Evolutionary conservation across 2,888 invertebrate genomes (phyloP).

Genomic region (Thecocarcelia acutangulata): DNA sequence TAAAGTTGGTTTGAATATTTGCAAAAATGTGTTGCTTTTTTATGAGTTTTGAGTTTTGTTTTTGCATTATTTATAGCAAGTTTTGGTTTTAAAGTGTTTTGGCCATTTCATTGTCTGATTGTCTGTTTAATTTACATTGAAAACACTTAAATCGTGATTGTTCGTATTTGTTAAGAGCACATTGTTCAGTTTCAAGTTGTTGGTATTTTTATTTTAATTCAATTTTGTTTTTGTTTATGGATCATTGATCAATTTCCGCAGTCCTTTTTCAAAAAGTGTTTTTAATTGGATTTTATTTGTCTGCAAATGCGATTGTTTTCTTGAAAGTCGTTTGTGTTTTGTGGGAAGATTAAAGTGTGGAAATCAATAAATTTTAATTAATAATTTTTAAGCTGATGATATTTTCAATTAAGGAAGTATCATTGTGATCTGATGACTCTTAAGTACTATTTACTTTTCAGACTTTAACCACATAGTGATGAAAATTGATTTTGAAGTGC

Average conservation of each 20-base stretch:
- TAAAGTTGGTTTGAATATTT: constrained; percentile 30
- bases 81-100: constrained; percentile 23
- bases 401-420: neutral
- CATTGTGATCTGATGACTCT: neutral
- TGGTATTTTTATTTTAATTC: constrained; percentile 26
- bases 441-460: neutral
- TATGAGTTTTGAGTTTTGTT: constrained; percentile 17
- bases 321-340: constrained; percentile 20
- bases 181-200: constrained; percentile 9
- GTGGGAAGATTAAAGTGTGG: constrained; percentile 27
- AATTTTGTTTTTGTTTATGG: constrained; percentile 38
- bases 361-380: constrained; percentile 58
- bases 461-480: too few relatives aligned
- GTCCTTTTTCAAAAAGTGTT: constrained; percentile 45
- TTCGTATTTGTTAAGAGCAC: constrained; percentile 48
- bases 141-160: constrained; percentile 69
- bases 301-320: constrained; percentile 34
- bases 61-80: constrained; percentile 27
- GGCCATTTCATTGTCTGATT: constrained; percentile 52
- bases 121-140: constrained; percentile 59
- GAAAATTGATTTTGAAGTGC: too few relatives aligned
- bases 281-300: constrained; percentile 54
- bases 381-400: constrained; percentile 1
- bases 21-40: constrained; percentile 43
- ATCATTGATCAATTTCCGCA: constrained; percentile 66